Conservation (phyloP, 2,113 vertebrate genomes). For the Oophaga pumilio region DNA sequence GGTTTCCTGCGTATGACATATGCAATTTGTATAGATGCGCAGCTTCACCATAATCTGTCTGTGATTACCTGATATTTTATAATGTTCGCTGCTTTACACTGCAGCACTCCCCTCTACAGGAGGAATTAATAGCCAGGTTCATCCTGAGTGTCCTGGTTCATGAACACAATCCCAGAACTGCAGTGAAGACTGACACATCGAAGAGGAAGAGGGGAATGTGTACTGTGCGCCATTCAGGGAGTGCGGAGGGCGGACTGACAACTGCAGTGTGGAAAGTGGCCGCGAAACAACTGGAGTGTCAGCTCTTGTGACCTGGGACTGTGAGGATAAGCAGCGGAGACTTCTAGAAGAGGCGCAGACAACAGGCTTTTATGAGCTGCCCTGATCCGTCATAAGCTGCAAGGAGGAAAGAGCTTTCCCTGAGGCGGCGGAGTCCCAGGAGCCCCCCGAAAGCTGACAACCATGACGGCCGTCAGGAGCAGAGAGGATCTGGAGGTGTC, state of each 20-base stretch:
- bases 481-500: background rate
- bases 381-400: background rate
- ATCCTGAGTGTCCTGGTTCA: background rate
- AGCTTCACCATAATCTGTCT: too few species aligned
- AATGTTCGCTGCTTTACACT: background rate
- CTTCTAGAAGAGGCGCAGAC: background rate
- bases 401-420: background rate
- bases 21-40: too few species aligned
- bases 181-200: background rate
- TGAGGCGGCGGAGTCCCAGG: background rate
- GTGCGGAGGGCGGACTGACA: background rate
- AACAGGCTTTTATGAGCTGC: background rate
- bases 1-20: background rate
- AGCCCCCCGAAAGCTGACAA: background rate
- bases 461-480: background rate
- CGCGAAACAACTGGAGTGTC: background rate
- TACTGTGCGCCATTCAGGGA: background rate
- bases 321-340: background rate
- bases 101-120: background rate
- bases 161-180: background rate
- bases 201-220: too few species aligned
- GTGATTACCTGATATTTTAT: background rate
- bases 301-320: background rate
- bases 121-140: background rate
- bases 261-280: background rate